Evolutionary conservation across 35 echinoderm and acorn worm species (phyloP).

Genomic region (Holothuria glaberrima): DNA sequence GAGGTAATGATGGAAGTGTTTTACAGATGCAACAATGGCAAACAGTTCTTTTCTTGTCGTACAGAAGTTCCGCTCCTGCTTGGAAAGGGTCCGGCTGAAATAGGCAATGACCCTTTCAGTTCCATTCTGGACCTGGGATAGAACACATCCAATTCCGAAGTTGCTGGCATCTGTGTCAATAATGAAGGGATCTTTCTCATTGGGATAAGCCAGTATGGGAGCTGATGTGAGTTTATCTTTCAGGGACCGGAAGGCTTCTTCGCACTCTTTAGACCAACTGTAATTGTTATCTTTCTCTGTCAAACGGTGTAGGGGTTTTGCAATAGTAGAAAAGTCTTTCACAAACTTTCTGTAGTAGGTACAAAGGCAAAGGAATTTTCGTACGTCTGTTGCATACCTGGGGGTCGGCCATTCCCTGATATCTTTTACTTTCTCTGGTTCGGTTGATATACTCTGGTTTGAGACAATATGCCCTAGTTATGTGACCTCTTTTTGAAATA

Average conservation of each 20-base stretch:
- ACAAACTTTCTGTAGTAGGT: slow-evolving; percentile 44
- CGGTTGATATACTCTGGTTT: not conserved
- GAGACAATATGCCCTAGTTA: slow-evolving; percentile 28
- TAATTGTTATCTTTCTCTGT: slow-evolving; percentile 33
- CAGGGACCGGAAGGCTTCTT: not conserved
- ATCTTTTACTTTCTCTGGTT: slow-evolving; percentile 3
- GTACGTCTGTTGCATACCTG: not conserved
- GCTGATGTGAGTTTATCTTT: not conserved
- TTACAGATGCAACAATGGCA: slow-evolving; percentile 5
- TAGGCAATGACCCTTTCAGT: slow-evolving; percentile 49
- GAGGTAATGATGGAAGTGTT: slow-evolving; percentile 28
- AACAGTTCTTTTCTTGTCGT: slow-evolving; percentile 34
- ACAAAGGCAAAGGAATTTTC: slow-evolving; percentile 33
- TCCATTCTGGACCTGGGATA: slow-evolving; percentile 35
- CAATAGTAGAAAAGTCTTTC: slow-evolving; percentile 24
- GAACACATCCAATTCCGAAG: slow-evolving; percentile 11
- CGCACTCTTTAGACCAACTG: not conserved
- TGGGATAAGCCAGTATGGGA: slow-evolving; percentile 28
- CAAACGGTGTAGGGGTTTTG: slow-evolving; percentile 39
- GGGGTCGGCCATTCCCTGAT: slow-evolving; percentile 45
- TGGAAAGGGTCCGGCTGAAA: slow-evolving; percentile 27
- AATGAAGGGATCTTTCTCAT: not conserved
- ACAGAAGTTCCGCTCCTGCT: slow-evolving; percentile 25
- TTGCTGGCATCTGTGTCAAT: slow-evolving; percentile 49
- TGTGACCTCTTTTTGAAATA: not conserved